Base-by-base conservation (phyloP, 1,140 invertebrate species). In the Bemisia tabaci region DNA sequence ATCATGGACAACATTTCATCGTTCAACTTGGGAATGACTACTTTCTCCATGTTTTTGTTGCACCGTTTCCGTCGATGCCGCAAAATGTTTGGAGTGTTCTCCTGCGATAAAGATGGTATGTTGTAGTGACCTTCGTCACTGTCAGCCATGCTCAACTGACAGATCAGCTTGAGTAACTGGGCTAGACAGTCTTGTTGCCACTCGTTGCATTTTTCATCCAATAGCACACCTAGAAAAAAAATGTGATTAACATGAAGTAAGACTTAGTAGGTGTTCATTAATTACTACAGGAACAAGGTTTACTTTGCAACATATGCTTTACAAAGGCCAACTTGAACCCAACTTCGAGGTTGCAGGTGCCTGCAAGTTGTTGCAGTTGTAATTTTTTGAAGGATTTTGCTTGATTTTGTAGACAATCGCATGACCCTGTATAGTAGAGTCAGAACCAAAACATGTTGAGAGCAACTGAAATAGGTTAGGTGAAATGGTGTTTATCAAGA, bases 101-200 rank as follows among this genome's bases (percentile, higher is more conserved):
- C 76, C 61, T 77, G 74, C 22, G 69, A 72, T 39, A 73, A 66
- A 23, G 59, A 60, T 48, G 33, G 5, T 17, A 48, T 48, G 17
- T 17, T 48, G 17, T 48, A 48, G 1, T 25, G 2, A 12, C 26
- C 67, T 24, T 70, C 67, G 1, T 69, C 68, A 39, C 60, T 62
- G 21, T 62, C 64, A 5, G 72, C 75, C 2, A 94, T 88, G 0
- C 93, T 92, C 60, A 95, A 84, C 67, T 92, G 86, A 76, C 88
- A 95, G 22, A 96, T 76, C 65, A 93, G 80, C 71, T 92, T 90
- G 21, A 96, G 74, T 12, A 97, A 76, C 71, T 89, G 88, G 0
- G 92, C 91, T 12, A 96, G 79, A 75, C 93, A 95, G 73, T 97
- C 94, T 77, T 95, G 93, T 65, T 92, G 88, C 94, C 94, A 96